Evolutionary conservation across 2,888 invertebrate genomes (phyloP).

Genomic region (Holacanthella duospinosa): DNA sequence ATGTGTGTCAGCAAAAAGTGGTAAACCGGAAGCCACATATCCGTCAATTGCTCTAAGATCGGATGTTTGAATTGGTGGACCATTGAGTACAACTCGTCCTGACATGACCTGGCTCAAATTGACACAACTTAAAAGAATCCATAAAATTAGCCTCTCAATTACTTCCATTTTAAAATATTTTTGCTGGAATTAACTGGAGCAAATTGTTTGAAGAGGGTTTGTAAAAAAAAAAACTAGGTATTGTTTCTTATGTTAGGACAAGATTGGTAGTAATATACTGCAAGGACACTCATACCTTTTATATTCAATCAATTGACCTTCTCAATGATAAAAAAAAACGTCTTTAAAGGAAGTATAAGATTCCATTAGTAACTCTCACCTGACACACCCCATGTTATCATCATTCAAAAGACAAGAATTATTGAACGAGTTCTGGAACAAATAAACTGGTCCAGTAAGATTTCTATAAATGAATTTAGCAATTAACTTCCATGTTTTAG

Average conservation of each 20-base stretch:
- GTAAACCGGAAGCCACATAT: conserved; percentile 27
- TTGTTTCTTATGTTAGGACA: not conserved
- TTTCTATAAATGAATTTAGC: too few relatives aligned
- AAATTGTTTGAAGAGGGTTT: not conserved
- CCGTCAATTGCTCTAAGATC: conserved; percentile 34
- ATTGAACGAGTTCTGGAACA: too few relatives aligned
- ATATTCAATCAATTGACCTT: not conserved
- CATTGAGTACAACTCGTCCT: conserved; percentile 10
- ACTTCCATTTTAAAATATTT: conserved; percentile 6
- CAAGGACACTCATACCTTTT: not conserved
- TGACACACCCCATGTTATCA: not conserved
- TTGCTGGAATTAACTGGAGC: not conserved
- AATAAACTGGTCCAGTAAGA: too few relatives aligned
- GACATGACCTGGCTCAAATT: not conserved
- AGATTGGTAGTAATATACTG: not conserved
- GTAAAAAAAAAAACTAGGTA: not conserved
- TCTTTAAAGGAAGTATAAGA: not conserved
- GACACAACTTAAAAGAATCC: not conserved
- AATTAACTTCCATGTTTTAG: too few relatives aligned
- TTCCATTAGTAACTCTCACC: not conserved
- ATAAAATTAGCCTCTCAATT: not conserved
- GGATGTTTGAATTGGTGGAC: conserved; percentile 11
- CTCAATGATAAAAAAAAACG: not conserved
- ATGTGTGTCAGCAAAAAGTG: conserved; percentile 22
- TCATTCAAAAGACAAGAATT: too few relatives aligned